A percentile compares a stretch with the other conserved stretches of the same genome.
phyloP scores from a whole-genome alignment of 2,113 vertebrate genomes.

The Percina caprodes region DNA sequence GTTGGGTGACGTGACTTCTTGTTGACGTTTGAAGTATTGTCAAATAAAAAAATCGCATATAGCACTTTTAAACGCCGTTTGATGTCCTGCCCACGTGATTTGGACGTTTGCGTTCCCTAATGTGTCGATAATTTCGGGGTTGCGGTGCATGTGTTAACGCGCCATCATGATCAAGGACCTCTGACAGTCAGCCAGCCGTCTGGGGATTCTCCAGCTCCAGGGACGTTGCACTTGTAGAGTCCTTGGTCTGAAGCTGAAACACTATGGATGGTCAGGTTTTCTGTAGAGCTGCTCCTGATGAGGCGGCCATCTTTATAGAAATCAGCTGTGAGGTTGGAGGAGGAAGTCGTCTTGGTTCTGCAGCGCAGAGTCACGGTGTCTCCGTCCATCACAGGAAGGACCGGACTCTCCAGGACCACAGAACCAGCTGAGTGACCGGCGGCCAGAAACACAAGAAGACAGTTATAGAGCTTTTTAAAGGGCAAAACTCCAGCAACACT shows the following conservation, averaged over 20 bases:
- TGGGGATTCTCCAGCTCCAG: background rate
- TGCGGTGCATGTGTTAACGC: no score
- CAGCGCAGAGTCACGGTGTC: conserved; percentile 32
- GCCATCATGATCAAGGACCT: no score
- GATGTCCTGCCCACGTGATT: no score
- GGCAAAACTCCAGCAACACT: background rate
- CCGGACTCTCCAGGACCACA: conserved; percentile 51
- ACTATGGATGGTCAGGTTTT: background rate
- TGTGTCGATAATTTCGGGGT: no score
- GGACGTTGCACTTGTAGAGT: conserved; percentile 32
- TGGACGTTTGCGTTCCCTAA: no score
- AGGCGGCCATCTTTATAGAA: conserved; percentile 36
- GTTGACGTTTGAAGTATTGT: no score
- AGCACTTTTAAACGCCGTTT: no score
- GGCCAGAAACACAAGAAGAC: background rate
- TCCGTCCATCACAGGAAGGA: conserved; percentile 3
- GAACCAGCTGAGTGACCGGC: background rate
- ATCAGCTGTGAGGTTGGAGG: accelerated
- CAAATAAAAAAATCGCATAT: no score
- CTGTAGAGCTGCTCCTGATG: accelerated
- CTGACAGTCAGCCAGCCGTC: conserved; percentile 36
- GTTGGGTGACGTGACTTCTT: no score
- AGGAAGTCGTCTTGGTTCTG: accelerated
- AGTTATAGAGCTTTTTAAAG: background rate
- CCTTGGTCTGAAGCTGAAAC: conserved; percentile 7